Conservation (phyloP, 2,797 vertebrate genomes). For the Loris lydekkerianus region DNA sequence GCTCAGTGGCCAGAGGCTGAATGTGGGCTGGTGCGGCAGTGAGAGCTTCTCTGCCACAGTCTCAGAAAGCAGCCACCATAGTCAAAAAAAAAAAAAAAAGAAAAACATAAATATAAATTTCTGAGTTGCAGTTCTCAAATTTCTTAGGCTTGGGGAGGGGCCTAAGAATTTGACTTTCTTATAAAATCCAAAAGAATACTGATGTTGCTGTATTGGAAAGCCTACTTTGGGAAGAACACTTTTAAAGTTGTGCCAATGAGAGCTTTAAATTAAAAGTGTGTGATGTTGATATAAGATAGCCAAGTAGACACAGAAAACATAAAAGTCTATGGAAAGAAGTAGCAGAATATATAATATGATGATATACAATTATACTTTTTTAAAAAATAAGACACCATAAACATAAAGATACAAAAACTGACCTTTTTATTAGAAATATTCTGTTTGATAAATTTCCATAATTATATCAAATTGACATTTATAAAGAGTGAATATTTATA, state of each 20-base stretch:
- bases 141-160: background rate
- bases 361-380: background rate
- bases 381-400: background rate
- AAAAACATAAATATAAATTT: background rate
- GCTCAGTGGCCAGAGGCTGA: too few relatives aligned
- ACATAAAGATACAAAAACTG: background rate
- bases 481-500: background rate
- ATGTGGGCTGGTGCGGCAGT: too few relatives aligned
- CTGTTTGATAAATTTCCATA: background rate
- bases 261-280: background rate
- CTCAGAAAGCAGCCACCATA: too few relatives aligned
- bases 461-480: background rate
- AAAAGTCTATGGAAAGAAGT: background rate
- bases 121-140: fast-evolving
- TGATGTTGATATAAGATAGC: background rate
- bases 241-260: background rate
- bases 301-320: background rate
- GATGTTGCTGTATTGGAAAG: background rate
- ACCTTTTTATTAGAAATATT: background rate
- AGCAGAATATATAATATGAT: background rate
- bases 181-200: background rate
- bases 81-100: too few relatives aligned
- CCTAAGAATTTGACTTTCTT: background rate
- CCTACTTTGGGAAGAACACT: background rate
- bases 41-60: too few relatives aligned